A percentile compares a stretch with the other conserved stretches of the same genome.
phyloP scores from a whole-genome alignment of 1,140 invertebrate species.

The Lasaia peninsularis region DNA sequence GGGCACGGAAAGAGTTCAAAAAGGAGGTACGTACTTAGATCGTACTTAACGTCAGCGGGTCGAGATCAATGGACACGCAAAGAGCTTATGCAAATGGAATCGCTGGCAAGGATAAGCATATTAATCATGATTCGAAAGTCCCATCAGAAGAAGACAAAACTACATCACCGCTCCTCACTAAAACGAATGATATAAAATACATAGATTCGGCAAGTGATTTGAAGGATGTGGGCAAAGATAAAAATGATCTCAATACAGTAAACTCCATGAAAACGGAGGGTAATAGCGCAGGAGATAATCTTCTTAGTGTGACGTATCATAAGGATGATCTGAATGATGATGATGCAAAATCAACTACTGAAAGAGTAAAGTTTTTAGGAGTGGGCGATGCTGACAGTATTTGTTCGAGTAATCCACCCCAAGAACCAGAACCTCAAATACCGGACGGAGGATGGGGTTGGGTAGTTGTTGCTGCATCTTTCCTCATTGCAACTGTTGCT shows the following conservation, averaged over 20 bases:
- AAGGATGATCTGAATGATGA: conserved; percentile 54
- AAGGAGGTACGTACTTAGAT: conserved; percentile 45
- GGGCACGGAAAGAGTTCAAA: not conserved
- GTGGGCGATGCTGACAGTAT: conserved; percentile 75
- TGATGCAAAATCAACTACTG: conserved; percentile 58
- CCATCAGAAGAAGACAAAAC: conserved; percentile 72
- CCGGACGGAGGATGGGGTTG: conserved; percentile 91
- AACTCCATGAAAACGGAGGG: conserved; percentile 61
- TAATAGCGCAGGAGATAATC: conserved; percentile 38
- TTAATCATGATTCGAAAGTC: conserved; percentile 58
- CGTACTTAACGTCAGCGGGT: conserved; percentile 48
- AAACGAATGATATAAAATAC: conserved; percentile 50
- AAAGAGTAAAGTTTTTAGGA: conserved; percentile 74
- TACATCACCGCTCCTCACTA: conserved; percentile 60
- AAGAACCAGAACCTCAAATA: conserved; percentile 75
- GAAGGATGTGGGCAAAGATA: conserved; percentile 40
- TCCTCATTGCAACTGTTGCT: conserved; percentile 92
- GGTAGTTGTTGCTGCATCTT: conserved; percentile 91
- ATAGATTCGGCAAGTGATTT: conserved; percentile 46
- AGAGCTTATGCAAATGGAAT: conserved; percentile 61
- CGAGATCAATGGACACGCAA: conserved; percentile 66
- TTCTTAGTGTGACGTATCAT: conserved; percentile 49
- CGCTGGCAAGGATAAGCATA: conserved; percentile 56
- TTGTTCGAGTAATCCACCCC: conserved; percentile 61
- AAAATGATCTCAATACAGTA: conserved; percentile 58